Evolutionary conservation across 2,797 vertebrate genomes (phyloP), one percentile per base, ranked within the genome.

Genomic region (Typhlichthys eigenmanni): DNA sequence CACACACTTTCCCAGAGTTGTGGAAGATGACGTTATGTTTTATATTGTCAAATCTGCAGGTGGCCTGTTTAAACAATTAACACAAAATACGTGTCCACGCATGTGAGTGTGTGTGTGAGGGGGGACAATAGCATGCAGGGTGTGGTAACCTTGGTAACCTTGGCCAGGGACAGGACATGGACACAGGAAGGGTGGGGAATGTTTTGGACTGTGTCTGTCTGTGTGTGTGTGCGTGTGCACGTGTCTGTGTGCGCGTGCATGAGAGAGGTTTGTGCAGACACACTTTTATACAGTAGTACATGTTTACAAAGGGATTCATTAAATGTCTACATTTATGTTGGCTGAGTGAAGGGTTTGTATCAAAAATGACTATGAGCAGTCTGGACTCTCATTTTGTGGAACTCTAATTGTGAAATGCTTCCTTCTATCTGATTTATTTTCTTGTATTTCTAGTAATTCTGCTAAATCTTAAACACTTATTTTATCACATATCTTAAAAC

Each of bases 61-160:
- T 58, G 67, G 48, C 19, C 16, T 38, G 34, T 43, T 48, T 17
- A 32, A 45, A 17, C 24, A 16, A 52, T 46, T 38, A 61, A 71
- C 11, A 58, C 67, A 49, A 58, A 16, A 47, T 47, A 63, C 34
- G 46, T 43, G 38, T 14, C 12, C 34, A 29, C 67, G 55, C 66
- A 47, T 71, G 62, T 72, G 69, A 76, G 49, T 52, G 59, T 52
- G 32, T 38, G 29, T 61, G 48, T 61, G 43, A n/a, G 57, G 43
- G 49, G 68, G 67, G 63, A 86, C 78, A 88, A 85, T 85, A 64
- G 81, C 2, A 19, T 49, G 68, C 68, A 58, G 81, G 79, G 76
- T 61, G 75, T 60, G 68, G 65, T 47, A 17, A 2, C 45, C 32
- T 55, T 29, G 14, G 51, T 47, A 17, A 2, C 45, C 32, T 55